Evolutionary conservation across 2,888 invertebrate species (phyloP).

Genomic region (Hirtodrosophila alboralis): DNA sequence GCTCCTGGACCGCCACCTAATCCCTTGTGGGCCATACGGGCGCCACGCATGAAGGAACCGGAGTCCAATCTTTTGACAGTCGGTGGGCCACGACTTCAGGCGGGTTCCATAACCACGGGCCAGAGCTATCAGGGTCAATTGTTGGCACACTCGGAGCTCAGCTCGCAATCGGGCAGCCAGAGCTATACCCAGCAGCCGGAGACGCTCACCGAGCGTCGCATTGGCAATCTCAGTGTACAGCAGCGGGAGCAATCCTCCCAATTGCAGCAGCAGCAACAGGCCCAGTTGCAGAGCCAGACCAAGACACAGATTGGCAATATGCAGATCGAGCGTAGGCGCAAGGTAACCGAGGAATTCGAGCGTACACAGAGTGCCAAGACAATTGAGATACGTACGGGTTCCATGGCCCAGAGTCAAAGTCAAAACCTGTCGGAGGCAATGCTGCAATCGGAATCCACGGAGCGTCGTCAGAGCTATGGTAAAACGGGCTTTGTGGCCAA

Average conservation of each 20-base stretch:
- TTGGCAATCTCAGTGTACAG: constrained; percentile 85
- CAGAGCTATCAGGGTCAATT: constrained; percentile 83
- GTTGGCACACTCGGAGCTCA: constrained; percentile 84
- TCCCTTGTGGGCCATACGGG: constrained; percentile 87
- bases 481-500: constrained; percentile 83
- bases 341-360: constrained; percentile 89
- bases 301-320: constrained; percentile 86
- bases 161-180: constrained; percentile 84
- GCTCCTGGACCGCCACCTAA: constrained; percentile 89
- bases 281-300: constrained; percentile 81
- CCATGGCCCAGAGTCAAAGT: constrained; percentile 14
- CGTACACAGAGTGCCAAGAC: constrained; percentile 87
- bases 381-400: constrained; percentile 86
- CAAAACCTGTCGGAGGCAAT: constrained; percentile 17
- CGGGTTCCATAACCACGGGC: constrained; percentile 83
- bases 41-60: constrained; percentile 87
- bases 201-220: constrained; percentile 84
- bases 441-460: constrained; percentile 60
- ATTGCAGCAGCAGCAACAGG: constrained; percentile 82
- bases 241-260: constrained; percentile 84
- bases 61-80: constrained; percentile 63
- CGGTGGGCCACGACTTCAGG: constrained; percentile 70
- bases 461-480: constrained; percentile 77
- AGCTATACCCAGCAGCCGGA: constrained; percentile 85
- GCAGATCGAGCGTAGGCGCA: constrained; percentile 87